Percentiles rank a stretch among this genome's conserved stretches.
phyloP scores from a whole-genome alignment of 2,797 vertebrate species.

The Sternotherus odoratus region DNA sequence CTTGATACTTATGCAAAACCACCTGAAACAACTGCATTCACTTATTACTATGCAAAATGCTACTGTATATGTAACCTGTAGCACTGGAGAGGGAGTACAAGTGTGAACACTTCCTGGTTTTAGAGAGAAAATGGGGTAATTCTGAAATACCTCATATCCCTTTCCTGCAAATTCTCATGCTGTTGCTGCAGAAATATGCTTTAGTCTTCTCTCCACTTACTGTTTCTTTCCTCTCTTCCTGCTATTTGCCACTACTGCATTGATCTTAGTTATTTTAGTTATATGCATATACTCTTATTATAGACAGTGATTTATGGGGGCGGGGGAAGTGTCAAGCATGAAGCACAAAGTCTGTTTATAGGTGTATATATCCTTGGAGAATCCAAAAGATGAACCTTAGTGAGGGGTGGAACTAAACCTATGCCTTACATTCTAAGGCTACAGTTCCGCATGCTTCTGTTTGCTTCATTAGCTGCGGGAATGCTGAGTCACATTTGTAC shows the following conservation, averaged over 20 bases:
- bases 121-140: background rate
- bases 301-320: background rate
- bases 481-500: conserved; percentile 33
- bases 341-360: background rate
- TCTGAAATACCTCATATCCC: background rate
- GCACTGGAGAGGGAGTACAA: background rate
- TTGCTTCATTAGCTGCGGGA: conserved; percentile 43
- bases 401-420: background rate
- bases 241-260: background rate
- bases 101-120: background rate
- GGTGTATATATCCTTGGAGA: background rate
- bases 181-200: background rate
- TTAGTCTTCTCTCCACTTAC: background rate
- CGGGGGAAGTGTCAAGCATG: background rate
- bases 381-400: background rate
- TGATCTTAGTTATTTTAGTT: background rate
- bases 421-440: background rate
- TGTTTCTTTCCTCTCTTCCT: background rate
- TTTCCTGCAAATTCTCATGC: background rate
- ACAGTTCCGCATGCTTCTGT: background rate
- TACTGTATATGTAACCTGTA: background rate
- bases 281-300: background rate
- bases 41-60: background rate
- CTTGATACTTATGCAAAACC: background rate
- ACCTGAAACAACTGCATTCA: background rate